Conservation (phyloP, 23 tunicate species). For the Styela plicata region DNA sequence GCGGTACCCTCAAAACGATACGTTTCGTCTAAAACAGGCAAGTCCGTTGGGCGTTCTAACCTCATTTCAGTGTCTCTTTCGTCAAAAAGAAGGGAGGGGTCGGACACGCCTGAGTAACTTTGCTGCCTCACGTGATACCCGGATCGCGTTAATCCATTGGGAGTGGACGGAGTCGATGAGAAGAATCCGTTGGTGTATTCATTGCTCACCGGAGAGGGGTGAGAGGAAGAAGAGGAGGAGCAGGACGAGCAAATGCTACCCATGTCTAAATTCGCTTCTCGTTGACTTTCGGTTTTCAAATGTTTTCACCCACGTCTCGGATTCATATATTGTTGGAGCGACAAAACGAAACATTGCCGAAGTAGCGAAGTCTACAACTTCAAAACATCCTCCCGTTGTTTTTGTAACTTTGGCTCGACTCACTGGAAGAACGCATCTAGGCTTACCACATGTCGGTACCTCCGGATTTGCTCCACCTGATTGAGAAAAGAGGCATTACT, state of each 20-base stretch:
- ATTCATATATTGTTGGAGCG: conserved; percentile 55
- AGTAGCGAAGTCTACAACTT: conserved; percentile 65
- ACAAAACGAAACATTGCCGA: conserved; percentile 64
- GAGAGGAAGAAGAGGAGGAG: conserved; percentile 68
- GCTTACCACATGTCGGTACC: conserved; percentile 33
- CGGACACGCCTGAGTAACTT: neutral
- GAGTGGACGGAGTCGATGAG: conserved; percentile 29
- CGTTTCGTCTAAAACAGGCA: neutral
- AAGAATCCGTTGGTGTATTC: conserved; percentile 26
- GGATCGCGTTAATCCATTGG: conserved; percentile 8
- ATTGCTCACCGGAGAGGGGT: conserved; percentile 48
- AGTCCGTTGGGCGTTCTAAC: neutral
- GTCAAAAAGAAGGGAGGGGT: neutral
- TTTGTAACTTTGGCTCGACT: conserved; percentile 70
- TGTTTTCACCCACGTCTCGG: conserved; percentile 65
- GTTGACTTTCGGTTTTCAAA: conserved; percentile 55
- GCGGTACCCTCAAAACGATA: neutral
- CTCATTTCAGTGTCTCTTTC: neutral
- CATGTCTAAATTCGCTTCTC: conserved; percentile 84
- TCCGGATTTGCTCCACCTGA: neutral
- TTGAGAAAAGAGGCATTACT: too few relatives aligned
- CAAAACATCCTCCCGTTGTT: conserved; percentile 78
- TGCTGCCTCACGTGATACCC: neutral
- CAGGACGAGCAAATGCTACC: conserved; percentile 79
- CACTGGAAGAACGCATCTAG: conserved; percentile 63